Evolutionary conservation across 2,113 vertebrate species (phyloP).

Genomic region (Oplegnathus fasciatus): DNA sequence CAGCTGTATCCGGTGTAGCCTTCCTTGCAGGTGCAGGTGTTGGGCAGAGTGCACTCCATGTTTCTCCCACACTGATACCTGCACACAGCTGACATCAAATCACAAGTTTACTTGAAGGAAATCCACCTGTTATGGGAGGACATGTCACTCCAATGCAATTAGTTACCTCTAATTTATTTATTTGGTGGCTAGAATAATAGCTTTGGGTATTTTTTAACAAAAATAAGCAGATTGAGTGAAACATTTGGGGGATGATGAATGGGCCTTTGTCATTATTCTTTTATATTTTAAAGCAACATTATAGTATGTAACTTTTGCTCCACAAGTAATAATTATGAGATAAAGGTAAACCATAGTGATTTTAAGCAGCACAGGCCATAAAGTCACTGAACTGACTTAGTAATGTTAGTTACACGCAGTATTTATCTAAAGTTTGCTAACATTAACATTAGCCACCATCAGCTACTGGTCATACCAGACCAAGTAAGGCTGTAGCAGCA

Average conservation of each 20-base stretch:
- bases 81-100: conserved; percentile 86
- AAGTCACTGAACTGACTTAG: neutral
- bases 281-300: neutral
- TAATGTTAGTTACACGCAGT: too few relatives aligned
- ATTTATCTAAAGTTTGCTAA: too few relatives aligned
- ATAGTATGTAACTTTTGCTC: neutral
- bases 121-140: too few relatives aligned
- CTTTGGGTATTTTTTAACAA: neutral
- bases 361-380: neutral
- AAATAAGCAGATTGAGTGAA: neutral
- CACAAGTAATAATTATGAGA: neutral
- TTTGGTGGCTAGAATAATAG: too few relatives aligned
- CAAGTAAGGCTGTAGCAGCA: too few relatives aligned
- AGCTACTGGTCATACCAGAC: too few relatives aligned
- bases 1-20: conserved; percentile 91
- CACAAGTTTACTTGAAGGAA: conserved; percentile 5
- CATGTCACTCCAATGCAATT: neutral
- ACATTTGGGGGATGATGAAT: neutral
- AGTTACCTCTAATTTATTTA: neutral
- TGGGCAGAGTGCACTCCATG: conserved; percentile 89
- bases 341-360: neutral
- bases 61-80: conserved; percentile 88
- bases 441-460: too few relatives aligned
- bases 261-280: neutral
- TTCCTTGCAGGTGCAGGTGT: conserved; percentile 90